These are phyloP conservation scores for Megalops cyprinoides DNA, from an alignment of 2,797 vertebrate genomes.

Conservation along the genomic window DNA sequence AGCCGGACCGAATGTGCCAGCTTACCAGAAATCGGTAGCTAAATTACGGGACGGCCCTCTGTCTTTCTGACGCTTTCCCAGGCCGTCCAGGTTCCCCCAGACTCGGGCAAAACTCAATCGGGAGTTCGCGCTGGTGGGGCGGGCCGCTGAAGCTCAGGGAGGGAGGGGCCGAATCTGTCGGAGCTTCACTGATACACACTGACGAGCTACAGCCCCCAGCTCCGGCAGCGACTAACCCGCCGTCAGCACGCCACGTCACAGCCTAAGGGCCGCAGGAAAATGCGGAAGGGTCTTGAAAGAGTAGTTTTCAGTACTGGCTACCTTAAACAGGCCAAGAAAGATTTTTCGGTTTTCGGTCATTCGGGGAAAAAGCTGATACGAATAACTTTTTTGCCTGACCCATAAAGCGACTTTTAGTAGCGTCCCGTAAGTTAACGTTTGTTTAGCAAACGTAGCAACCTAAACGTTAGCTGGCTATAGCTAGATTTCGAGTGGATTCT, in stretches of 20 bases:
- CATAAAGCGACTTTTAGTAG: background rate
- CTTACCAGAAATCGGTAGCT: slow-evolving; percentile 73
- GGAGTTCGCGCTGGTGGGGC: slow-evolving; percentile 80
- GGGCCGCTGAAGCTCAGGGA: slow-evolving; percentile 83
- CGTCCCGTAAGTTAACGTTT: background rate
- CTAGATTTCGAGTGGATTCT: background rate
- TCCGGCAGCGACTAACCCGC: slow-evolving; percentile 88
- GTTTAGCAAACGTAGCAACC: background rate
- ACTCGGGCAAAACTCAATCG: slow-evolving; percentile 80
- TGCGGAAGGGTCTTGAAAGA: slow-evolving; percentile 78
- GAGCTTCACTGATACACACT: slow-evolving; percentile 73
- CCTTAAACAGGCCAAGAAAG: slow-evolving; percentile 23
- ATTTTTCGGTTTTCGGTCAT: background rate
- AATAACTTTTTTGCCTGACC: background rate
- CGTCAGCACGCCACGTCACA: slow-evolving; percentile 96
- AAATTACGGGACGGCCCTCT: slow-evolving; percentile 72
- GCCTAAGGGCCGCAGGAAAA: slow-evolving; percentile 91
- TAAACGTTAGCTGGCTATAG: background rate
- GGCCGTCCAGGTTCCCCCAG: slow-evolving; percentile 77
- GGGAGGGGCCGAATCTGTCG: slow-evolving; percentile 88
- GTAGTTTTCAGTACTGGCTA: slow-evolving; percentile 41
- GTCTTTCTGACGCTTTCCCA: slow-evolving; percentile 68
- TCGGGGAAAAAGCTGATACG: background rate
- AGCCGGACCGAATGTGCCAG: background rate
- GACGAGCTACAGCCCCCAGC: slow-evolving; percentile 87